phyloP scores from a whole-genome alignment of 1,140 invertebrate species.

The Coenobita brevimanus region DNA sequence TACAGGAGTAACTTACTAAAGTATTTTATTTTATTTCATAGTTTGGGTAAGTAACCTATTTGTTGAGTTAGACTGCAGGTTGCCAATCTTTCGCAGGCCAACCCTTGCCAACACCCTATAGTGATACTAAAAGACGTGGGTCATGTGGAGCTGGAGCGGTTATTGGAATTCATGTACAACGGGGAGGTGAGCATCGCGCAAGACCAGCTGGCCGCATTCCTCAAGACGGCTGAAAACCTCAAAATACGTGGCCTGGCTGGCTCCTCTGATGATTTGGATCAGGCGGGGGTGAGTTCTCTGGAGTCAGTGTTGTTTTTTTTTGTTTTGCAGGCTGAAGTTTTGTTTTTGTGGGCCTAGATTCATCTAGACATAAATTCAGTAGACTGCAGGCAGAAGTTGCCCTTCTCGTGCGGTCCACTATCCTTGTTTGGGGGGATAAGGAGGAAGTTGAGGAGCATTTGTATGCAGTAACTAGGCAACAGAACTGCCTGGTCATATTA shows the following conservation, averaged over 20 bases:
- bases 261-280: conserved; percentile 64
- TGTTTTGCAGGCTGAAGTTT: neutral
- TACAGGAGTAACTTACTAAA: too few species aligned
- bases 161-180: conserved; percentile 86
- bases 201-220: conserved; percentile 88
- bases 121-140: conserved; percentile 74
- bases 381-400: too few species aligned
- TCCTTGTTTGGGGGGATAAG: too few species aligned
- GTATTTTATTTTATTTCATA: too few species aligned
- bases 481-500: too few species aligned
- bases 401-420: too few species aligned
- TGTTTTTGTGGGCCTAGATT: too few species aligned
- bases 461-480: too few species aligned
- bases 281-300: conserved; percentile 45
- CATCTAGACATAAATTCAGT: too few species aligned
- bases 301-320: neutral
- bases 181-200: conserved; percentile 95
- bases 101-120: conserved; percentile 73
- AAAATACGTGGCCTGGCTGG: conserved; percentile 93
- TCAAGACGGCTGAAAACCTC: conserved; percentile 92
- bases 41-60: too few species aligned
- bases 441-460: too few species aligned
- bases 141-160: conserved; percentile 72
- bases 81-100: conserved; percentile 48
- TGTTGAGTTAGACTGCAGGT: too few species aligned